These are phyloP conservation scores for Scaptomyza tumidula DNA, from an alignment of 2,888 invertebrate genomes.

Conservation along the genomic window DNA sequence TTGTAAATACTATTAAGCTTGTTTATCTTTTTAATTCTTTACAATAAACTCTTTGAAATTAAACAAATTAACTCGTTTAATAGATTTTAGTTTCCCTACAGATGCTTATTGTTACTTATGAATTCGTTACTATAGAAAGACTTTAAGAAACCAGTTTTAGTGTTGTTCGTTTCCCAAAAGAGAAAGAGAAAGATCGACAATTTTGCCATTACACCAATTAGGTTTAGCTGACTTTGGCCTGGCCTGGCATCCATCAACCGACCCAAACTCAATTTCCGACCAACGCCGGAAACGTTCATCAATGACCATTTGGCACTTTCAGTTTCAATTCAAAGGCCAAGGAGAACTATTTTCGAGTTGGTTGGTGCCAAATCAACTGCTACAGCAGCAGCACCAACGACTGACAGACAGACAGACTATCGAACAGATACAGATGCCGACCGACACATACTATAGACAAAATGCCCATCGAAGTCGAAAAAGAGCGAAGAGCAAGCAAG, in stretches of 20 bases:
- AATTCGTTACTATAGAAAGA: neutral
- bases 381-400: slow-evolving; percentile 22
- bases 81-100: too few relatives aligned
- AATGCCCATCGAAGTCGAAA: slow-evolving; percentile 48
- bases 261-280: slow-evolving; percentile 43
- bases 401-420: slow-evolving; percentile 14
- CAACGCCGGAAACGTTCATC: slow-evolving; percentile 66
- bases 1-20: neutral
- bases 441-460: slow-evolving; percentile 39
- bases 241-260: slow-evolving; percentile 26
- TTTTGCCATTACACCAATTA: slow-evolving; percentile 48
- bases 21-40: neutral
- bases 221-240: slow-evolving; percentile 33
- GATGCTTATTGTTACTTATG: too few relatives aligned
- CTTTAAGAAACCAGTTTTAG: too few relatives aligned
- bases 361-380: slow-evolving; percentile 65
- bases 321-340: slow-evolving; percentile 60
- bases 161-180: neutral
- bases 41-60: neutral
- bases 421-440: slow-evolving; percentile 9
- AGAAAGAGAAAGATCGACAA: slow-evolving; percentile 9
- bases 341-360: slow-evolving; percentile 44
- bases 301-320: slow-evolving; percentile 70
- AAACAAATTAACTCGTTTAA: too few relatives aligned
- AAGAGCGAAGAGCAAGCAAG: slow-evolving; percentile 29